Conservation (phyloP, 2,888 invertebrate species). For the Sphaerophoria taeniata region DNA sequence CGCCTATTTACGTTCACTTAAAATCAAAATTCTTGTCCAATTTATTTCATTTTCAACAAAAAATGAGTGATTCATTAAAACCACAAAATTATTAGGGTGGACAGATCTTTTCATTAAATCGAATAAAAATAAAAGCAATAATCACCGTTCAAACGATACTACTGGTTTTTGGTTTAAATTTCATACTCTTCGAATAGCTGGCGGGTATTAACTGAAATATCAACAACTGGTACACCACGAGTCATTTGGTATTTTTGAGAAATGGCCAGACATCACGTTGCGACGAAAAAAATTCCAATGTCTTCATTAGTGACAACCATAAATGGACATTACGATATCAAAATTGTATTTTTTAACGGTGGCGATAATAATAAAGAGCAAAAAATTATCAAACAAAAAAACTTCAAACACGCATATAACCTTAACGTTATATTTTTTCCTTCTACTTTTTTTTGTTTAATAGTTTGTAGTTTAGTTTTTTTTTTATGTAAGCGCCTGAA, state of each 20-base stretch:
- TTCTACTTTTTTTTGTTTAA: background rate
- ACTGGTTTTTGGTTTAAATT: background rate
- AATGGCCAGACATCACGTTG: conserved; percentile 19
- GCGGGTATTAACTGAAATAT: background rate
- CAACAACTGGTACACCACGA: conserved; percentile 24
- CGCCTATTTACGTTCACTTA: background rate
- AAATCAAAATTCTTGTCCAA: conserved; percentile 11
- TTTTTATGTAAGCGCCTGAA: conserved; percentile 33
- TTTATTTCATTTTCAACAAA: background rate
- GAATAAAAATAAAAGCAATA: background rate
- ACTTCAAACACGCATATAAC: conserved; percentile 38
- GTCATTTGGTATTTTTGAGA: conserved; percentile 8
- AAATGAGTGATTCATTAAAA: conserved; percentile 10
- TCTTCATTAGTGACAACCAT: conserved; percentile 68
- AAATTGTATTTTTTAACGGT: conserved; percentile 40
- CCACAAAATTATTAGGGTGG: conserved; percentile 13
- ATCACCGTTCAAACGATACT: conserved; percentile 1
- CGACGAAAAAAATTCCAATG: conserved; percentile 58
- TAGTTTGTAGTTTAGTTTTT: background rate
- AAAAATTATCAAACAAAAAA: too few species aligned
- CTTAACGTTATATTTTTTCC: conserved; percentile 40
- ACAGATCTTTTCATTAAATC: background rate
- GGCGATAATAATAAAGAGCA: background rate
- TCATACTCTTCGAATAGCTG: background rate
- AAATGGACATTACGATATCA: conserved; percentile 58